Evolutionary conservation across 2,888 invertebrate species (phyloP), one percentile per base, ranked within the genome.

Genomic region (Iselma pallidipennis): DNA sequence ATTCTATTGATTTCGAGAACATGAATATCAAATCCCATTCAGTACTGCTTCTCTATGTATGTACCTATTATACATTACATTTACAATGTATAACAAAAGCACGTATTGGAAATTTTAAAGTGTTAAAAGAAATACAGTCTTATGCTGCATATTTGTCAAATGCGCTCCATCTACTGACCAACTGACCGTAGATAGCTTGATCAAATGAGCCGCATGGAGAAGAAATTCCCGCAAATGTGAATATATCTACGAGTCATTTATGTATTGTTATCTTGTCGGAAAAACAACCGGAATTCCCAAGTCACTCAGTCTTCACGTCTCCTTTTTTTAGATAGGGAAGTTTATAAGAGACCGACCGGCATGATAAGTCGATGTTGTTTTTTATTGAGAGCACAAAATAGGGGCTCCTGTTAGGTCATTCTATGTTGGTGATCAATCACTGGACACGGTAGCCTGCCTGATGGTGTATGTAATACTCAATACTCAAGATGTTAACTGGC

Each of bases 401-500:
- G 67, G 70, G 71, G 60, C 51, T 63, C 66, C 67, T 63, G 67
- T 63, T 67, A 74, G 78, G 78, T 78, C 77, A 78, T 73, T 74
- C 66, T 74, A 67, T 73, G 71, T 69, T 71, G 75, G 77, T 77
- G 76, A 81, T 81, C 80, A 80, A 81, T 81, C 81, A 81, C 80
- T 74, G 76, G 77, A 76, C 78, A 76, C 61, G 66, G 63, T 67
- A 70, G 73, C 66, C 65, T 68, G 72, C 69, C 72, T 75, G 76
- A 75, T 76, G 71, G 75, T 70, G 75, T 75, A 72, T 79, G 78
- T 81, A 80, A 80, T 80, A 79, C 76, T 77, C 78, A 79, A 79
- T 80, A 78, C 79, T 80, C 78, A 81, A 81, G 81, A 81, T 80
- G 80, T 80, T 80, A 80, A 80, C 81, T 78, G 78, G 78, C 75